Percentiles rank a stretch among this genome's conserved stretches.
Evolutionary conservation across 2,113 vertebrate species (phyloP).

Genomic region (Odocoileus virginianus): DNA sequence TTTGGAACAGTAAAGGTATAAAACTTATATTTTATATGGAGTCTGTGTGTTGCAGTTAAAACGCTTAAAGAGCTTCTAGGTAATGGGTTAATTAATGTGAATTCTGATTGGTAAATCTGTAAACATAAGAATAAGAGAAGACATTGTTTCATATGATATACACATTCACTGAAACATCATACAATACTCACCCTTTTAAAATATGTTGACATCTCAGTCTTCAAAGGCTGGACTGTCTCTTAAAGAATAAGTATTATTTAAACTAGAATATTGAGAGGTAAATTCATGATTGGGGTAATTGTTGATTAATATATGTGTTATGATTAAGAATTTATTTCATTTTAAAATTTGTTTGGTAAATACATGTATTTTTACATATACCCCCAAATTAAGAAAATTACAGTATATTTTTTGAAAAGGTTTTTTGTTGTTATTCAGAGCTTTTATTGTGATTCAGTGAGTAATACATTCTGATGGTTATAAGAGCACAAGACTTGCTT

Average conservation of each 20-base stretch:
- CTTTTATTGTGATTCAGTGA: not conserved
- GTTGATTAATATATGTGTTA: not conserved
- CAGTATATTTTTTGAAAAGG: not conserved
- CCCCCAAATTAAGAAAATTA: not conserved
- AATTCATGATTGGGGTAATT: not conserved
- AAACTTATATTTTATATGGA: conserved; percentile 9
- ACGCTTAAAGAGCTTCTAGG: not conserved
- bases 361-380: not conserved
- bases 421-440: not conserved
- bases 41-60: not conserved
- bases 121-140: not conserved
- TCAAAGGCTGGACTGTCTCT: not conserved
- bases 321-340: not conserved
- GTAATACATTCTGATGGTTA: not conserved
- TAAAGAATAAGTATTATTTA: not conserved
- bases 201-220: not conserved
- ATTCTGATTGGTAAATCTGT: not conserved
- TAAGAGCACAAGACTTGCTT: not conserved
- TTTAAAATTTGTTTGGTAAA: not conserved
- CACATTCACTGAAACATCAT: not conserved
- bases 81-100: not conserved
- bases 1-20: conserved; percentile 92
- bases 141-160: not conserved
- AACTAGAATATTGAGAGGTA: not conserved
- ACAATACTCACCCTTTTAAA: not conserved